These are phyloP conservation scores for Anhinga anhinga DNA, from an alignment of 2,113 vertebrate genomes.

Conservation along the genomic window DNA sequence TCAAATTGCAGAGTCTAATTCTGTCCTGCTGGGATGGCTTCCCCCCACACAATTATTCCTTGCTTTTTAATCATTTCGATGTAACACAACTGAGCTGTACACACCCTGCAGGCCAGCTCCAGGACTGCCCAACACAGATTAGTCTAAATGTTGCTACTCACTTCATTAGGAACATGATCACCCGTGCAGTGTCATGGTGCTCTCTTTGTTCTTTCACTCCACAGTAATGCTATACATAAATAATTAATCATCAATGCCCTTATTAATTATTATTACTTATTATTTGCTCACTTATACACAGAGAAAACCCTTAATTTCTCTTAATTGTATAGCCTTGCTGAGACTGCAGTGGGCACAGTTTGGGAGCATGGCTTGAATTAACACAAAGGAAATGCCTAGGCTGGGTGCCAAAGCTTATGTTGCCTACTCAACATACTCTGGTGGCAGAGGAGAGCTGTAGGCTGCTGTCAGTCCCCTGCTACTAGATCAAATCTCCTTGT, in stretches of 20 bases:
- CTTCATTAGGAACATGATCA: not conserved
- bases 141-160: not conserved
- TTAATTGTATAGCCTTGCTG: slow-evolving; percentile 61
- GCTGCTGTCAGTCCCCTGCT: not conserved
- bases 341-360: slow-evolving; percentile 1
- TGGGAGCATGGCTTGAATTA: not conserved
- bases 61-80: not conserved
- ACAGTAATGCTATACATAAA: slow-evolving; percentile 29
- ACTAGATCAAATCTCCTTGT: not conserved
- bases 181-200: not conserved
- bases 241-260: slow-evolving; percentile 62
- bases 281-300: slow-evolving; percentile 3
- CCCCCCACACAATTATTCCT: not conserved
- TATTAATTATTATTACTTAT: slow-evolving; percentile 3
- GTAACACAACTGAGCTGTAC: not conserved
- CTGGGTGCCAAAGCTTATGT: not conserved
- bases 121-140: not conserved
- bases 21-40: not conserved
- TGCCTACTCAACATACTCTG: not conserved
- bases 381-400: not conserved
- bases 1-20: not conserved
- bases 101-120: not conserved
- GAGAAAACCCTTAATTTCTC: slow-evolving; percentile 62
- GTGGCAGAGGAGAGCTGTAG: not conserved
- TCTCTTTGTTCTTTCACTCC: slow-evolving; percentile 46